These are phyloP conservation scores for Luperina testacea DNA, from an alignment of 2,888 invertebrate genomes.

Conservation along the genomic window DNA sequence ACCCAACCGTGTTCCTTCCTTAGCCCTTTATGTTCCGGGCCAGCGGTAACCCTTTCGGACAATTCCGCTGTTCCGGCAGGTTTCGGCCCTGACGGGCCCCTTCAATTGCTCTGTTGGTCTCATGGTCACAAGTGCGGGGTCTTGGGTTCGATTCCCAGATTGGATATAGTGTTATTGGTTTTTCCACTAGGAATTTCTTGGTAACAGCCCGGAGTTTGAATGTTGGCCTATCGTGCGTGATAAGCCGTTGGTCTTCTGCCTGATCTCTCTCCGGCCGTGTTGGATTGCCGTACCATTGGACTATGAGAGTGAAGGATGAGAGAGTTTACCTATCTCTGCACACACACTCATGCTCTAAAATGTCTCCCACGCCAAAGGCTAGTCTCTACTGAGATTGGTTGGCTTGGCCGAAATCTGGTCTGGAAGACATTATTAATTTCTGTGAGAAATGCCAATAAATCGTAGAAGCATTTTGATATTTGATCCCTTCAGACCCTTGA, in stretches of 20 bases:
- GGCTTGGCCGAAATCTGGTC: background rate
- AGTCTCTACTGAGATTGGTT: background rate
- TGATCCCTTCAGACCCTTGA: background rate
- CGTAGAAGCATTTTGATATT: conserved; percentile 1
- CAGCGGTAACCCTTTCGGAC: too few species aligned
- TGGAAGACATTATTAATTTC: background rate
- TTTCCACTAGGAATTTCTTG: background rate
- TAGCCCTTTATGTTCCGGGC: too few species aligned
- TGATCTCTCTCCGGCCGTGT: background rate
- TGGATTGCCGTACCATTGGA: background rate
- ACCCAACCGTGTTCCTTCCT: too few species aligned
- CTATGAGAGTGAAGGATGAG: background rate
- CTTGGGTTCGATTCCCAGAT: background rate
- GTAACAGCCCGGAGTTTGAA: background rate
- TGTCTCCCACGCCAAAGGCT: background rate
- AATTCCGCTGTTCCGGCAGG: too few species aligned
- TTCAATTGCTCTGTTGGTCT: background rate
- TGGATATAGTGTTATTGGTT: background rate
- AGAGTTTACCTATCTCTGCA: background rate
- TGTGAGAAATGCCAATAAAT: background rate
- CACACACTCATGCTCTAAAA: background rate
- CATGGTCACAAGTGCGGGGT: background rate
- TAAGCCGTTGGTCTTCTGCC: background rate
- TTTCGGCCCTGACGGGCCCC: too few species aligned
- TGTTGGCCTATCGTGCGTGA: background rate